Base-by-base conservation (phyloP, 2,888 invertebrate species). In the Bellardia pandia region DNA sequence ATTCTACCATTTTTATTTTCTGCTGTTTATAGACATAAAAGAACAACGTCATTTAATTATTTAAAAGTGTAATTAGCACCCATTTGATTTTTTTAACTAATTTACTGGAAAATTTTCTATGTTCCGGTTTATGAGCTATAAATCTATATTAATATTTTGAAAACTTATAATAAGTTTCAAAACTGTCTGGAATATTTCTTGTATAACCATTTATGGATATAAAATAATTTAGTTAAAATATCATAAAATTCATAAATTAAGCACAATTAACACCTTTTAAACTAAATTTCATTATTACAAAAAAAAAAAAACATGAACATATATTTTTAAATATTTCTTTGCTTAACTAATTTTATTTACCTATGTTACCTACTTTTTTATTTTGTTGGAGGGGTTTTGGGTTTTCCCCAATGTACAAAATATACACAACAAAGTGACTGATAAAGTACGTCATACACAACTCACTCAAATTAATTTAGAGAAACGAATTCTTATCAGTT, bases 371-470 rank as follows among this genome's bases (percentile, higher is more conserved):
- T 56, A 23, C 23, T 23, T n/a, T 40, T 40, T 40, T 14, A 8
- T 5, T 23, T 45, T 53, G 30, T 68, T 13, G 33, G 30, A 48
- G 11, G 62, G 33, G 45, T 51, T 76, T 76, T 76, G 76, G 64
- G 37, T 64, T 64, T 76, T 76, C n/a, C 62, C 75, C 30, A 16
- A 60, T 56, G 5, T 60, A 60, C 3, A 45, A 75, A 48, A 64
- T 16, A 40, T 16, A 37, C 33, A 16, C 9, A 37, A 23, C n/a
- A 51, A 64, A 60, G n/a, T 48, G 6, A 33, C 37, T 75, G 60
- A 75, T 62, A 45, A 48, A 75, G n/a, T 45, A 75, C 62, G 51
- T 53, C 64, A 66, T 76, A 51, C 64, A 66, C 64, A 66, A 76
- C 51, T 66, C 23, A 53, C 0, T 64, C 33, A 48, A 76, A 64